These are phyloP conservation scores for Torymus aiolomorphi DNA, from an alignment of 2,888 invertebrate species.

Conservation along the genomic window DNA sequence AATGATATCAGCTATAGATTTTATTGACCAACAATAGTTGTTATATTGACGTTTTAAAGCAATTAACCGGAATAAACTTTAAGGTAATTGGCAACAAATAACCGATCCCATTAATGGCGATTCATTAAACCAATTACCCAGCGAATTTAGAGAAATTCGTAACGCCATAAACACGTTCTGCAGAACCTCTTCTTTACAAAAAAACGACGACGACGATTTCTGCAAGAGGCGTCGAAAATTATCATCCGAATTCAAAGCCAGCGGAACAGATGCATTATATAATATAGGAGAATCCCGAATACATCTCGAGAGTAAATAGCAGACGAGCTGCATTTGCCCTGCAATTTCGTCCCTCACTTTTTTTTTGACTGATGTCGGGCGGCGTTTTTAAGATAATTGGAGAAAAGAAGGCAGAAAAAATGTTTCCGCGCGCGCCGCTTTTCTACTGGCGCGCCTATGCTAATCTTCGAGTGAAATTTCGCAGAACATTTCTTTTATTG, in stretches of 20 bases:
- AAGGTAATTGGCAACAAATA: neutral
- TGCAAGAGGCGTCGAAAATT: neutral
- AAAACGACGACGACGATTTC: too few relatives aligned
- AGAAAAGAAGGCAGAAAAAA: neutral
- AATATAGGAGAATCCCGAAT: conserved; percentile 24
- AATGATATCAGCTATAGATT: too few relatives aligned
- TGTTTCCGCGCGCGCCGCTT: neutral
- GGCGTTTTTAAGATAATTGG: conserved; percentile 2
- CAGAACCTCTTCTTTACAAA: neutral
- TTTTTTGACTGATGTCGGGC: neutral
- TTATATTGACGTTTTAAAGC: too few relatives aligned
- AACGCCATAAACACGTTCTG: neutral
- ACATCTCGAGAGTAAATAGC: neutral
- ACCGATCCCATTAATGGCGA: neutral
- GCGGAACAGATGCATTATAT: neutral
- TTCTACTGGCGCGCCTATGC: neutral
- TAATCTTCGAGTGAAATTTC: neutral
- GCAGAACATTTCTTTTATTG: neutral
- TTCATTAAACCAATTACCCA: conserved; percentile 20
- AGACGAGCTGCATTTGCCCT: too few relatives aligned
- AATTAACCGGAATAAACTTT: too few relatives aligned
- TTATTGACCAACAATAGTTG: too few relatives aligned
- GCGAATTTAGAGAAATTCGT: too few relatives aligned
- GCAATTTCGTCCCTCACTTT: conserved; percentile 7
- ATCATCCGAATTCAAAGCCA: conserved; percentile 26